phyloP scores from a whole-genome alignment of 2,888 invertebrate species.

The Pycnomerus fuliginosus region DNA sequence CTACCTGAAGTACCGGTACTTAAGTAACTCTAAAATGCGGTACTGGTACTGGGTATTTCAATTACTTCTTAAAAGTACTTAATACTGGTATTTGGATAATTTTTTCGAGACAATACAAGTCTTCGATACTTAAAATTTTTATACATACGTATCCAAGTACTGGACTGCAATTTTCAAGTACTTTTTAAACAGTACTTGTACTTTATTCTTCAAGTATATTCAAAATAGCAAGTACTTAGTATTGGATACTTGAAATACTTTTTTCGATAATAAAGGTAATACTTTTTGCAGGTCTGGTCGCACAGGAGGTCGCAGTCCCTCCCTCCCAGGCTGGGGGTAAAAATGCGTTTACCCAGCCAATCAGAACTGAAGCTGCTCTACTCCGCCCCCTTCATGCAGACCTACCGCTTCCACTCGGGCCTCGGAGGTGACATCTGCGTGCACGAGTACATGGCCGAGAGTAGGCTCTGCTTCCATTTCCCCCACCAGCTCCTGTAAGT shows the following conservation, averaged over 20 bases:
- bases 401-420: slow-evolving; percentile 88
- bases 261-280: not conserved
- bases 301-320: slow-evolving; percentile 82
- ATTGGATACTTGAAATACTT: slow-evolving; percentile 11
- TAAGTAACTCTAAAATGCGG: too few species aligned
- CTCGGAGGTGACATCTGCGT: slow-evolving; percentile 90
- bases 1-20: too few species aligned
- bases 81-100: too few species aligned
- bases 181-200: too few species aligned
- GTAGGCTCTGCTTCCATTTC: slow-evolving; percentile 78
- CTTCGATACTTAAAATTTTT: too few species aligned
- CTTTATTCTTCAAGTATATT: too few species aligned
- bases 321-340: slow-evolving; percentile 78
- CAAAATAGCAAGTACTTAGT: too few species aligned
- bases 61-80: too few species aligned
- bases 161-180: too few species aligned
- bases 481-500: slow-evolving; percentile 88
- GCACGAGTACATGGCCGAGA: slow-evolving; percentile 91
- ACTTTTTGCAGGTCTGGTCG: slow-evolving; percentile 53
- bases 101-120: too few species aligned
- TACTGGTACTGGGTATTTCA: too few species aligned
- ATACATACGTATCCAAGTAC: too few species aligned
- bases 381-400: slow-evolving; percentile 70
- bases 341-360: slow-evolving; percentile 79
- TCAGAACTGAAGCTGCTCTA: slow-evolving; percentile 72